These are phyloP conservation scores for Chymomyza procnemis DNA, from an alignment of 2,888 invertebrate genomes.

Conservation along the genomic window DNA sequence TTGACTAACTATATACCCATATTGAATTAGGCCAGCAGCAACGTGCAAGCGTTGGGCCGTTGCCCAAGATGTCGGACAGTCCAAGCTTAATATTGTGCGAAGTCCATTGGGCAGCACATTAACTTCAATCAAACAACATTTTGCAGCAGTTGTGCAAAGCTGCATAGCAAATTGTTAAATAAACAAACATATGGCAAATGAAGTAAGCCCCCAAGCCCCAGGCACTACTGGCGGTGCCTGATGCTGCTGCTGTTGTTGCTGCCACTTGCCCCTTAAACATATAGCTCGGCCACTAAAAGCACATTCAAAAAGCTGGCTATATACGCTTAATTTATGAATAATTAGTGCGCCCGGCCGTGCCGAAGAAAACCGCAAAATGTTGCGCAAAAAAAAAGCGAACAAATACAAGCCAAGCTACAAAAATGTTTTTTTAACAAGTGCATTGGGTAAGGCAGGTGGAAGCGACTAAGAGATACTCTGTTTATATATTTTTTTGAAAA, in stretches of 20 bases:
- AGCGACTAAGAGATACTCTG: too few species aligned
- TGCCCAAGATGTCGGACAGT: neutral
- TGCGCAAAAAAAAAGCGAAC: slow-evolving; percentile 22
- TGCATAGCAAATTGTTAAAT: slow-evolving; percentile 61
- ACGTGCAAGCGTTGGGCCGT: neutral
- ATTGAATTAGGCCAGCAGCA: slow-evolving; percentile 19
- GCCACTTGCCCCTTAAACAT: slow-evolving; percentile 10
- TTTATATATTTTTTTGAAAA: too few species aligned
- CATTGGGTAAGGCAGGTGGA: neutral
- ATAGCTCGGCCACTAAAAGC: neutral
- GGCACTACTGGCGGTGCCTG: too few species aligned
- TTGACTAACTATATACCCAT: neutral
- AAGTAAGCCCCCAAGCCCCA: slow-evolving; percentile 19
- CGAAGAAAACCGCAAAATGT: slow-evolving; percentile 53
- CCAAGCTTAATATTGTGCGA: neutral
- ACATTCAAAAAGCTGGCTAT: slow-evolving; percentile 28
- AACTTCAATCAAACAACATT: slow-evolving; percentile 71
- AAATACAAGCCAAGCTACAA: slow-evolving; percentile 27
- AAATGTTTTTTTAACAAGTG: slow-evolving; percentile 24
- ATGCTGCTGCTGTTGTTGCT: too few species aligned
- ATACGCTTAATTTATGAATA: slow-evolving; percentile 73
- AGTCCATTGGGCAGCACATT: slow-evolving; percentile 41
- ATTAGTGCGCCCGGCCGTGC: slow-evolving; percentile 57
- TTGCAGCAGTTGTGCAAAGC: slow-evolving; percentile 62
- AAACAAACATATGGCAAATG: slow-evolving; percentile 52